Conservation (phyloP, 2,797 vertebrate species). For the Iguana delicatissima region DNA sequence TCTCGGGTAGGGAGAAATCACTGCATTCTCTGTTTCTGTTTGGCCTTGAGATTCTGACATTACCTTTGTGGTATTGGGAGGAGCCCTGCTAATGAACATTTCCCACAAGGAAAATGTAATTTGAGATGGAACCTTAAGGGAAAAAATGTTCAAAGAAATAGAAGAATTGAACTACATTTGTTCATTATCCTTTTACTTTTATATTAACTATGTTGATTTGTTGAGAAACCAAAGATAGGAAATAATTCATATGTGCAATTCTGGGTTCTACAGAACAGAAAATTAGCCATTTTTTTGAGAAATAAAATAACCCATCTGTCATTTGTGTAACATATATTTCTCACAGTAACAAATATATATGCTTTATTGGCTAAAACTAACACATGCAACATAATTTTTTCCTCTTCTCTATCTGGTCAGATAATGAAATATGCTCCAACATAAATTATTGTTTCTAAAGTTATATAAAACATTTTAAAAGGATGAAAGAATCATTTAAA, state of each 20-base stretch:
- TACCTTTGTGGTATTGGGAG: neutral
- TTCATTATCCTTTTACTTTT: constrained; percentile 4
- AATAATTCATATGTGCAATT: constrained; percentile 44
- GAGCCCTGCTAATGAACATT: neutral
- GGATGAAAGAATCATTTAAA: neutral
- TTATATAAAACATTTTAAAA: constrained; percentile 26
- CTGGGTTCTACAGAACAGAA: neutral
- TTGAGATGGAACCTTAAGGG: neutral
- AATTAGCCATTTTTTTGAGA: constrained; percentile 21
- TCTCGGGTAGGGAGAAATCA: neutral
- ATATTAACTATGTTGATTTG: constrained; percentile 20
- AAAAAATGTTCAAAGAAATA: neutral
- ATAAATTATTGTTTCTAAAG: constrained; percentile 57
- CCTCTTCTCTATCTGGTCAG: constrained; percentile 51
- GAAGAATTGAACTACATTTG: neutral
- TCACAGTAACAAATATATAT: constrained; percentile 63
- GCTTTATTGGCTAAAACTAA: constrained; percentile 63
- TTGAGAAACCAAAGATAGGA: constrained; percentile 36
- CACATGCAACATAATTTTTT: constrained; percentile 66
- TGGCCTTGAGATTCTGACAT: neutral
- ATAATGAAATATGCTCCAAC: constrained; percentile 49
- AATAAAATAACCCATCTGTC: constrained; percentile 18
- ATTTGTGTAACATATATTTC: constrained; percentile 24
- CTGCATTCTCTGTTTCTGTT: neutral
- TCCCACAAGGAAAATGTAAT: neutral